phyloP scores from a whole-genome alignment of 2,113 vertebrate genomes.

The Centrocercus urophasianus region DNA sequence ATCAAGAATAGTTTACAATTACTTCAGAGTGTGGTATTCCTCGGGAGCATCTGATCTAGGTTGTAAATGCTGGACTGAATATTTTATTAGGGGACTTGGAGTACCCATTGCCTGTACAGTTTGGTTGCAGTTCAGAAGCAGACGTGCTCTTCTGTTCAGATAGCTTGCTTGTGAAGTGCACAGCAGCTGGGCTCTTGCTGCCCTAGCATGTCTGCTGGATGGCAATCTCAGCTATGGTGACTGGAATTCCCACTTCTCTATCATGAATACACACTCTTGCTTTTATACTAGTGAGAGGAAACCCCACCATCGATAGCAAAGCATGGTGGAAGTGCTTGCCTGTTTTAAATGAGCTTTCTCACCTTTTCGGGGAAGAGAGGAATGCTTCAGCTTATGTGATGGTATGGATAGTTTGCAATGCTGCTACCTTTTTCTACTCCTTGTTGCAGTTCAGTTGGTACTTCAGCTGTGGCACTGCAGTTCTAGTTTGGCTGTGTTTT shows the following conservation, averaged over 20 bases:
- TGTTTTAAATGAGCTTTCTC: background rate
- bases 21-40: background rate
- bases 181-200: background rate
- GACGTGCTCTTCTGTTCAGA: background rate
- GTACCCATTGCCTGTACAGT: background rate
- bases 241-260: background rate
- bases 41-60: background rate
- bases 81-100: background rate
- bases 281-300: background rate
- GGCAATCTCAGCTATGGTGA: background rate
- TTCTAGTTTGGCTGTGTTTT: background rate
- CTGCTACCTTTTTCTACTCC: background rate
- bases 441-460: background rate
- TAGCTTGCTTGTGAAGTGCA: background rate
- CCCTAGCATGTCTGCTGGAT: accelerated
- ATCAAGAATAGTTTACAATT: background rate
- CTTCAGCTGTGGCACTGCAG: background rate
- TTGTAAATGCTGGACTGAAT: background rate
- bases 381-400: background rate
- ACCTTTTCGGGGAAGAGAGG: background rate
- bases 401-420: background rate
- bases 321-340: background rate
- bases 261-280: background rate
- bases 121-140: background rate
- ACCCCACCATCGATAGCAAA: background rate